Evolutionary conservation across 2,888 invertebrate species (phyloP).

Genomic region (Mesorhabditis sp.): DNA sequence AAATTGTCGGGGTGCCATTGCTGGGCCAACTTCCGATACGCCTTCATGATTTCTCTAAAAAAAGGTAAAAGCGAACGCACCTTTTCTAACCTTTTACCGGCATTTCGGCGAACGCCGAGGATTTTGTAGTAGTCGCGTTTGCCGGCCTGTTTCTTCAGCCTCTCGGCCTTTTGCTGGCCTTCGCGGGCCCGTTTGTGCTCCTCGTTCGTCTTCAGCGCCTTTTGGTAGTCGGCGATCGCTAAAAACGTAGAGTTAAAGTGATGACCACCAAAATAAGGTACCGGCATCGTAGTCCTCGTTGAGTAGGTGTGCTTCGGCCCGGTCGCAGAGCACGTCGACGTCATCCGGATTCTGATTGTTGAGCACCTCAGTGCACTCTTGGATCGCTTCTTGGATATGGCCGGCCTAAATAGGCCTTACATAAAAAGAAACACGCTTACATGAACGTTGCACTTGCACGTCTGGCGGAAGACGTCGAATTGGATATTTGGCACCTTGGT

Average conservation of each 20-base stretch:
- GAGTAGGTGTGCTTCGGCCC: conserved; percentile 83
- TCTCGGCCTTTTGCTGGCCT: conserved; percentile 81
- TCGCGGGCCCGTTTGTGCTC: conserved; percentile 79
- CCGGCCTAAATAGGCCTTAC: conserved; percentile 65
- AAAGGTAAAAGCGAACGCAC: conserved; percentile 8
- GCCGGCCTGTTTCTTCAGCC: conserved; percentile 84
- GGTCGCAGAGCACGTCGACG: conserved; percentile 77
- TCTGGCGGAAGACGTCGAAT: conserved; percentile 70
- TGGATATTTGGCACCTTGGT: conserved; percentile 64
- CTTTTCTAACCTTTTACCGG: background rate
- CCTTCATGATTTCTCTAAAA: conserved; percentile 79
- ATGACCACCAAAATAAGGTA: conserved; percentile 27
- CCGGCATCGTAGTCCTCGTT: conserved; percentile 87
- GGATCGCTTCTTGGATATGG: conserved; percentile 72
- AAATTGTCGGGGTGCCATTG: conserved; percentile 99
- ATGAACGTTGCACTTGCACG: conserved; percentile 73
- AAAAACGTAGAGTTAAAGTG: conserved; percentile 37
- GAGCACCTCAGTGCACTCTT: conserved; percentile 76
- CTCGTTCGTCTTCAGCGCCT: conserved; percentile 79
- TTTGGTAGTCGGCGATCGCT: conserved; percentile 82
- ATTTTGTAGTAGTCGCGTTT: conserved; percentile 96
- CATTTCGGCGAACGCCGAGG: conserved; percentile 76
- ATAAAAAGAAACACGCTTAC: conserved; percentile 41
- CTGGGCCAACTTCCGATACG: conserved; percentile 90
- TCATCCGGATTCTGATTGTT: conserved; percentile 70